Percentiles rank a stretch among this genome's conserved stretches.
Evolutionary conservation across 2,113 vertebrate species (phyloP).

Genomic region (Butorides virescens): DNA sequence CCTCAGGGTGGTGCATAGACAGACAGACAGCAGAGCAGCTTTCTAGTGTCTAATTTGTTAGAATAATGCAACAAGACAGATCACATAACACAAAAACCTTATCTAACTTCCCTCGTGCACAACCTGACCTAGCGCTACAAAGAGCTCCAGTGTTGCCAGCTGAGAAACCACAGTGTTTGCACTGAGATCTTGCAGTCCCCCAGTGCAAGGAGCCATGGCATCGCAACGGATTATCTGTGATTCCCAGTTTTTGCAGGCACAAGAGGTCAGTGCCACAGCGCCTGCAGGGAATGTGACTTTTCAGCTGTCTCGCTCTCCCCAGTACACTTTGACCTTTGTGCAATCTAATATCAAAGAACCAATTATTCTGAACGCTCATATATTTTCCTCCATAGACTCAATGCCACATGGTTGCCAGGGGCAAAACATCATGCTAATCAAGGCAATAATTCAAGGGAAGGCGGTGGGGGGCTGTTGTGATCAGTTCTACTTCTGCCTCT

Average conservation of each 20-base stretch:
- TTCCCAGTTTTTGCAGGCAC: slow-evolving; percentile 24
- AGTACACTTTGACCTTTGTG: slow-evolving; percentile 34
- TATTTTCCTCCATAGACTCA: slow-evolving; percentile 21
- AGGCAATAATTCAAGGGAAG: slow-evolving; percentile 36
- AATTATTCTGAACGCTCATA: slow-evolving; percentile 43
- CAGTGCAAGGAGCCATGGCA: not conserved
- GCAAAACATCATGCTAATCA: slow-evolving; percentile 42
- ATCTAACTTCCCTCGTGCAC: not conserved
- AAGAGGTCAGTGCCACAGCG: slow-evolving; percentile 31
- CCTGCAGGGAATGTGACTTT: slow-evolving; percentile 59
- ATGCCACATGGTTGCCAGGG: not conserved
- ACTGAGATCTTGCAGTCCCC: not conserved
- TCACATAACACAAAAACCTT: slow-evolving; percentile 20
- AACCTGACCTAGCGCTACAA: not conserved
- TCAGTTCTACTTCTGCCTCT: not conserved
- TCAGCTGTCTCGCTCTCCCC: slow-evolving; percentile 23
- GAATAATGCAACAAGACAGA: slow-evolving; percentile 34
- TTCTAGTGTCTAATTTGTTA: slow-evolving; percentile 14
- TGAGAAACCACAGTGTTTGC: not conserved
- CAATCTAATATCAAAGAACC: slow-evolving; percentile 56
- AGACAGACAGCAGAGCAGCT: not conserved
- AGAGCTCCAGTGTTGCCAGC: slow-evolving; percentile 20
- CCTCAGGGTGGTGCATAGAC: not conserved
- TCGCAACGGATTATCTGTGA: not conserved
- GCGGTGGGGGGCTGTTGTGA: not conserved